These are phyloP conservation scores for Drosophila longiperda DNA, from an alignment of 2,888 invertebrate genomes.

Conservation along the genomic window DNA sequence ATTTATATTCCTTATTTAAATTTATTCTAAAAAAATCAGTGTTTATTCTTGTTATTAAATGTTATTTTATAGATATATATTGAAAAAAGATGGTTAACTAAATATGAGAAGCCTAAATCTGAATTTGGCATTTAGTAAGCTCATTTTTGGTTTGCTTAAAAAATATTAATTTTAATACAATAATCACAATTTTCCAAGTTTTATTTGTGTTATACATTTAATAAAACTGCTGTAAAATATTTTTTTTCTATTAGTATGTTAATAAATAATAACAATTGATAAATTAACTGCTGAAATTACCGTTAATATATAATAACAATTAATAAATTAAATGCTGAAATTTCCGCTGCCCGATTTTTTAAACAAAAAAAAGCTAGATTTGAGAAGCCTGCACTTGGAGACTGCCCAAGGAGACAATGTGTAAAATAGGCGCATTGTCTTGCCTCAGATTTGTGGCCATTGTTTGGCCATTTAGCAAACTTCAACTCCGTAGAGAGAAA, in stretches of 20 bases:
- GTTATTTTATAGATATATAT: not conserved
- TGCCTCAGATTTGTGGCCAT: conserved; percentile 51
- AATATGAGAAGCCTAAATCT: not conserved
- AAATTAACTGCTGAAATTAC: not conserved
- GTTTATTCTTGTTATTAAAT: not conserved
- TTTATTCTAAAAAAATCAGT: not conserved
- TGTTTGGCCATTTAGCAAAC: conserved; percentile 54
- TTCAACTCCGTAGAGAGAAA: conserved; percentile 11
- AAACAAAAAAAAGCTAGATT: not conserved
- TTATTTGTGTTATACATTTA: not conserved
- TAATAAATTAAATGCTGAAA: not conserved
- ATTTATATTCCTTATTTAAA: not conserved
- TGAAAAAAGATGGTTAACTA: too few species aligned
- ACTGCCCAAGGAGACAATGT: conserved; percentile 1
- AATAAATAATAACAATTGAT: not conserved
- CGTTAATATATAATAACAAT: too few species aligned
- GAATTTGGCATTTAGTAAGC: not conserved
- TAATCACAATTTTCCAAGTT: not conserved
- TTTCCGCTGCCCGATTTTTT: not conserved
- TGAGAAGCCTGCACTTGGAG: not conserved
- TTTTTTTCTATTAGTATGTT: not conserved
- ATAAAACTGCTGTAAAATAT: not conserved
- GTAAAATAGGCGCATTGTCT: conserved; percentile 10
- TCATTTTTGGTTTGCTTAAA: not conserved
- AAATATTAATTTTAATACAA: not conserved